Percentiles rank a stretch among this genome's conserved stretches.
Evolutionary conservation across 2,797 vertebrate genomes (phyloP).

Genomic region (Odontamblyopus rebecca): DNA sequence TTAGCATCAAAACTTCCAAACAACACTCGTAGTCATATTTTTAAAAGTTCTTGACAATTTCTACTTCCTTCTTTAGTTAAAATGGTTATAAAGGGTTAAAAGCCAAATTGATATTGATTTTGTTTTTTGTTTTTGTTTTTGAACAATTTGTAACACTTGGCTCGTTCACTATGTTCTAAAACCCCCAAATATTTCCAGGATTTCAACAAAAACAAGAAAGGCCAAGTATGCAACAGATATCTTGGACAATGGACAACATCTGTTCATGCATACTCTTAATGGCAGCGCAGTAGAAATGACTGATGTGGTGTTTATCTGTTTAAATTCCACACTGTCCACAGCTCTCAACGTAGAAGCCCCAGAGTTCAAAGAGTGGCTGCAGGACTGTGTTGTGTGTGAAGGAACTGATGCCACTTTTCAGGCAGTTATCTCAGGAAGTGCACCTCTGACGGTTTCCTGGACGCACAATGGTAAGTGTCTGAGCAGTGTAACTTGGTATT

Average conservation of each 20-base stretch:
- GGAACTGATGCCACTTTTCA: conserved; percentile 55
- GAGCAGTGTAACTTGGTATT: neutral
- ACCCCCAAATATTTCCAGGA: neutral
- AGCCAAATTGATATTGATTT: neutral
- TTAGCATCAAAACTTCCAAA: too few species aligned
- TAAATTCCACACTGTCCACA: conserved; percentile 34
- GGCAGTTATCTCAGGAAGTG: conserved; percentile 60
- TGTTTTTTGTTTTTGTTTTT: too few species aligned
- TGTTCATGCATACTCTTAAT: neutral
- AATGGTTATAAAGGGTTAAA: neutral
- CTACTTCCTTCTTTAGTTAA: neutral
- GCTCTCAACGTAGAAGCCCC: conserved; percentile 13
- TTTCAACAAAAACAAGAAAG: neutral
- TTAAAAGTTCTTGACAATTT: too few species aligned
- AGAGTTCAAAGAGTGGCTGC: conserved; percentile 40
- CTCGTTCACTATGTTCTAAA: neutral
- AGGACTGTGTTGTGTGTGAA: conserved; percentile 26
- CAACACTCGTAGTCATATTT: too few species aligned
- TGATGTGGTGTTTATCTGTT: neutral
- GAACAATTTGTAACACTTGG: neutral
- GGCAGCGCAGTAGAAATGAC: neutral
- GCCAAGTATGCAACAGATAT: neutral
- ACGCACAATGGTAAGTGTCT: conserved; percentile 56
- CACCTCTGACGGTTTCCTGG: conserved; percentile 59
- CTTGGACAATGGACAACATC: neutral